A percentile compares a stretch with the other conserved stretches of the same genome.
phyloP scores from a whole-genome alignment of 1,140 invertebrate genomes.

The Drosophila sucinea region DNA sequence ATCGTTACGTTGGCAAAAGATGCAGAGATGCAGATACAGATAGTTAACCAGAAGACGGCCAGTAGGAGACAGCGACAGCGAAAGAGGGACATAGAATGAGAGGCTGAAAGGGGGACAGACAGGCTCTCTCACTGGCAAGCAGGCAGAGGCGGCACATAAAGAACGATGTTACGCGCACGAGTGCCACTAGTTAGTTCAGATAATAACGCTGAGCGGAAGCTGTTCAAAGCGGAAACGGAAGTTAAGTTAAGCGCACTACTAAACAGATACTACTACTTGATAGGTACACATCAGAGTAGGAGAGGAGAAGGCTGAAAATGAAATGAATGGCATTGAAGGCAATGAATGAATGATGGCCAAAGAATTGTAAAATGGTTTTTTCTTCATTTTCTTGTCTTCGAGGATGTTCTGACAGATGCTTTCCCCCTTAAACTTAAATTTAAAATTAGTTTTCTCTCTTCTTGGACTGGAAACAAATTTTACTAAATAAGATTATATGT shows the following conservation, averaged over 20 bases:
- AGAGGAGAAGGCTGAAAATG: not conserved
- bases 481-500: too few relatives aligned
- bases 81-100: conserved; percentile 26
- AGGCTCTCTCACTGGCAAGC: not conserved
- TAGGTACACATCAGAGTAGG: not conserved
- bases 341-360: conserved; percentile 38
- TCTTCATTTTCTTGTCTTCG: not conserved
- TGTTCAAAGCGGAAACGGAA: conserved; percentile 78
- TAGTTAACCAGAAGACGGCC: conserved; percentile 28
- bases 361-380: conserved; percentile 14
- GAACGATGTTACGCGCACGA: conserved; percentile 74
- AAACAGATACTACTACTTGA: conserved; percentile 65
- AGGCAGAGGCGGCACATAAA: conserved; percentile 46
- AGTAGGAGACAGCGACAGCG: conserved; percentile 38
- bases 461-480: too few relatives aligned
- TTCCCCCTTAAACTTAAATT: not conserved
- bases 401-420: not conserved
- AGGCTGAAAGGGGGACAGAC: conserved; percentile 25
- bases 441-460: too few relatives aligned
- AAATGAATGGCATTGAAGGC: conserved; percentile 6
- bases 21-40: conserved; percentile 24
- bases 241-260: conserved; percentile 80
- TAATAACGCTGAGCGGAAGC: conserved; percentile 79
- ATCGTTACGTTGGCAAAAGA: conserved; percentile 39
- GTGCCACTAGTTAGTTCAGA: conserved; percentile 79